A percentile compares a stretch with the other conserved stretches of the same genome.
Conservation (phyloP, 2,113 vertebrate genomes). For the Mastomys natalensis region DNA sequence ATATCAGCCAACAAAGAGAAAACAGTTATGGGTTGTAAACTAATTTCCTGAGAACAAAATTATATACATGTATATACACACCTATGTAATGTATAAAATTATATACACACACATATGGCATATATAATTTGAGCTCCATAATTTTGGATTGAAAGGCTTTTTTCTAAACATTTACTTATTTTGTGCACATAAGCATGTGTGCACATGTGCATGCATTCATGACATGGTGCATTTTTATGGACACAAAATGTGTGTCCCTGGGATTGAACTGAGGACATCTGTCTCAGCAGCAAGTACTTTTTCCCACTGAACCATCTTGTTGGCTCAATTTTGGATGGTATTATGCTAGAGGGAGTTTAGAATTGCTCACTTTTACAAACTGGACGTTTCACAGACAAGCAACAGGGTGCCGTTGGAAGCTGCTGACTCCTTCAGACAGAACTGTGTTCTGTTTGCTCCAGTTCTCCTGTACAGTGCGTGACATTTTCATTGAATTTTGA, state of each 20-base stretch:
- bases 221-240: background rate
- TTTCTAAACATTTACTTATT: background rate
- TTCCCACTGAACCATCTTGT: background rate
- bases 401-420: no score
- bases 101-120: no score
- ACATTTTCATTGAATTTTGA: background rate
- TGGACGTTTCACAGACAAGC: background rate
- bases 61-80: background rate
- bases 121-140: background rate
- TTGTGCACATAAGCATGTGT: background rate
- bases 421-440: background rate
- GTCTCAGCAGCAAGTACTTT: background rate
- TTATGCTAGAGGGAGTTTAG: background rate
- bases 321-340: background rate
- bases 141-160: background rate
- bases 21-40: background rate
- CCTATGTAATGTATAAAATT: background rate
- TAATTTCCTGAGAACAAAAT: background rate
- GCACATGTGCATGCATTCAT: background rate
- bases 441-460: background rate
- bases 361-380: slow-evolving; percentile 2
- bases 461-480: background rate
- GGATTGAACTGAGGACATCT: background rate
- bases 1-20: background rate
- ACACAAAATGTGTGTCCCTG: background rate